A percentile compares a stretch with the other conserved stretches of the same genome.
Conservation (phyloP, 2,888 invertebrate genomes). For the Branchipolynoe longqiensis region DNA sequence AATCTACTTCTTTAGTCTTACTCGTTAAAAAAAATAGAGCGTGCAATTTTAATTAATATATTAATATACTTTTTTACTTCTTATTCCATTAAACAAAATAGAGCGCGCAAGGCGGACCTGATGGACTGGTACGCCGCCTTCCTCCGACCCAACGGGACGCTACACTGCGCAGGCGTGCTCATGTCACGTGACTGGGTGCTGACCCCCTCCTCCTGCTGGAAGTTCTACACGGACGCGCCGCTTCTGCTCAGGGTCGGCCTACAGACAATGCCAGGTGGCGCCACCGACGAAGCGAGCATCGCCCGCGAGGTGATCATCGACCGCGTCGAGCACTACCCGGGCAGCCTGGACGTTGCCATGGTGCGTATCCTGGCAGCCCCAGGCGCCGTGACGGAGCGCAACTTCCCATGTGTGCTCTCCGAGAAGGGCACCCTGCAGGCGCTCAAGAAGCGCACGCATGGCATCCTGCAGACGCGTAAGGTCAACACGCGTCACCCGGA, state of each 20-base stretch:
- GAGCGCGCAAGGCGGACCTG: conserved; percentile 33
- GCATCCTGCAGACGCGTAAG: conserved; percentile 33
- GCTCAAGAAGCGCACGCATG: background rate
- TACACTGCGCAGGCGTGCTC: conserved; percentile 32
- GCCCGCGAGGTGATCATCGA: conserved; percentile 31
- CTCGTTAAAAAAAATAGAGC: too few relatives aligned
- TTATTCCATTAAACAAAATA: background rate
- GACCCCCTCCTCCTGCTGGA: conserved; percentile 31
- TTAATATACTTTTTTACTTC: background rate
- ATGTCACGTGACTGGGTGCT: conserved; percentile 36
- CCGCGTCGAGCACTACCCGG: conserved; percentile 39
- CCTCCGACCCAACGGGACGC: conserved; percentile 31
- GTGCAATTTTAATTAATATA: too few relatives aligned
- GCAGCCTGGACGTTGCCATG: conserved; percentile 37
- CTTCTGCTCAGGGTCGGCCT: conserved; percentile 8
- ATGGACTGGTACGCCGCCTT: conserved; percentile 42
- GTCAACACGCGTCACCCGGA: background rate
- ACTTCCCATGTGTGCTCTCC: conserved; percentile 42
- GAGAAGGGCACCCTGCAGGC: conserved; percentile 17
- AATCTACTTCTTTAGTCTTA: too few relatives aligned
- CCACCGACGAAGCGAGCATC: background rate
- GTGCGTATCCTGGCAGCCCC: conserved; percentile 4
- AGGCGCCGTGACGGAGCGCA: conserved; percentile 10
- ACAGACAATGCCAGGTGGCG: too few relatives aligned
- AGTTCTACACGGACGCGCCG: conserved; percentile 42